Evolutionary conservation across 2,888 invertebrate genomes (phyloP), one percentile per base, ranked within the genome.

Genomic region (Ctenicera cuprea): DNA sequence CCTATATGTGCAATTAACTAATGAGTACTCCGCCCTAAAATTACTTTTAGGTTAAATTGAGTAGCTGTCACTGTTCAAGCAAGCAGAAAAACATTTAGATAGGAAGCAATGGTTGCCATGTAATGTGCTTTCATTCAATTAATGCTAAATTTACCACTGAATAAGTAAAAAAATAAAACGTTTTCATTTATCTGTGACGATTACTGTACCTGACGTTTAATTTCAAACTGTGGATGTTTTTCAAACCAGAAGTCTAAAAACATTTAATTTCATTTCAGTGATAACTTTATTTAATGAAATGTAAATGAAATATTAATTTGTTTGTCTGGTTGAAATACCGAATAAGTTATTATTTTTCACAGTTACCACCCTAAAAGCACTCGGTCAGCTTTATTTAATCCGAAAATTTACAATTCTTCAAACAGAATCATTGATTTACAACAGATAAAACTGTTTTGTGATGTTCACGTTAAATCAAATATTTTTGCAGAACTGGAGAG

Each of bases 11-110:
- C 54, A 30, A 54, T 54, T 30, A 30, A 14, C 26, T 54, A 54
- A 30, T 54, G 54, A 54, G 54, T 22, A 33, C 26, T 33, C n/a
- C 54, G 14, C 54, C 14, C 54, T 54, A 12, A 54, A 54, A 54
- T 30, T 26, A 18, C 26, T 14, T n/a, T 3, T 3, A 54, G 9
- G 30, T 54, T 54, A 54, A 14, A 14, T 54, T 54, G 30, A 54
- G 14, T 14, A 54, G 33, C 33, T 30, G 26, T 12, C 4, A n/a
- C 16, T 5, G 54, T 30, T 18, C 11, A n/a, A 26, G 22, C 54
- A 14, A 20, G 8, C 30, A n/a, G 30, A 7, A 30, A 30, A 22
- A 54, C 22, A 30, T 54, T 30, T 54, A 30, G 54, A 54, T 54
- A 54, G 33, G 54, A 48, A 41, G 14, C 14, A 41, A 18, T 16